Percentiles rank a stretch among this genome's conserved stretches.
Conservation (phyloP, 1,140 invertebrate genomes). For the Drosophila hydei region DNA sequence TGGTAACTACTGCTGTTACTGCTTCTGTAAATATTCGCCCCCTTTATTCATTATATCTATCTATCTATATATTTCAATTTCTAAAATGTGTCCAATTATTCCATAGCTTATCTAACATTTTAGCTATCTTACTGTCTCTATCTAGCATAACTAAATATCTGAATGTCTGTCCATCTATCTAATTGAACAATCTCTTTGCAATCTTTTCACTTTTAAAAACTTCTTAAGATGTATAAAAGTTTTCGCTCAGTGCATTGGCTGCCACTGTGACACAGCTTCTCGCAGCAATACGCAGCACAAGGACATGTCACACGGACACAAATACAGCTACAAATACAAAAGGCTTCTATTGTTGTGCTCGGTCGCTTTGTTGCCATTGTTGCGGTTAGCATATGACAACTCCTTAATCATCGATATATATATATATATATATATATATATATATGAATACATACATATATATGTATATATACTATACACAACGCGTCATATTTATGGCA, state of each 20-base stretch:
- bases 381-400: constrained; percentile 41
- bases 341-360: constrained; percentile 31
- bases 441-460: constrained; percentile 45
- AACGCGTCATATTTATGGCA: constrained; percentile 44
- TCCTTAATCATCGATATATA: constrained; percentile 75
- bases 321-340: constrained; percentile 12
- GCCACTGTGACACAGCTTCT: constrained; percentile 3
- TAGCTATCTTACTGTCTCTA: no score
- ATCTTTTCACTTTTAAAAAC: no score
- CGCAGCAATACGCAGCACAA: constrained; percentile 30
- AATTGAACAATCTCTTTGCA: no score
- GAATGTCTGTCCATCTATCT: no score
- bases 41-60: no score
- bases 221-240: no score
- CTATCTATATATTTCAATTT: no score
- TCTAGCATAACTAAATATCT: no score
- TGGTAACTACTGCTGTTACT: no score
- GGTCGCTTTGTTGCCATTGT: constrained; percentile 26
- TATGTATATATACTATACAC: constrained; percentile 25
- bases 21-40: no score
- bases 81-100: no score
- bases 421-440: constrained; percentile 29
- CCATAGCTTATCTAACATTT: no score
- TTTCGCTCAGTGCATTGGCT: constrained; percentile 28
- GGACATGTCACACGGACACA: constrained; percentile 19